These are phyloP conservation scores for Eupithecia exiguata DNA, from an alignment of 2,888 invertebrate species.

Conservation along the genomic window DNA sequence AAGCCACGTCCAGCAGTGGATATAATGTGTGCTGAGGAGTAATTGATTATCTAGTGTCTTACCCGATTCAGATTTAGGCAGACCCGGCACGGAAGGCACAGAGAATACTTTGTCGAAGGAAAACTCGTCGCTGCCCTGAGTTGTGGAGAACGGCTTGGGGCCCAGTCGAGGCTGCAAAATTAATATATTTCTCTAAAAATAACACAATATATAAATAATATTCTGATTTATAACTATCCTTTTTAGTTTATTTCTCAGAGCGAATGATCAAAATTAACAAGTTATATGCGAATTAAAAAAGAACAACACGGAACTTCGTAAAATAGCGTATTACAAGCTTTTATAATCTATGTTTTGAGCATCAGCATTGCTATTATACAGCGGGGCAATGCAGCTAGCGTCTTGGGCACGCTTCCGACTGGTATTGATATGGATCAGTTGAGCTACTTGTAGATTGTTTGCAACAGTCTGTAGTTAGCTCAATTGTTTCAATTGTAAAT, in stretches of 20 bases:
- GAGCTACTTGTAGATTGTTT: too few species aligned
- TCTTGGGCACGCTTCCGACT: too few species aligned
- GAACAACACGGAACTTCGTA: background rate
- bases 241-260: background rate
- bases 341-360: background rate
- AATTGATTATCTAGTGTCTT: background rate
- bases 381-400: too few species aligned
- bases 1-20: background rate
- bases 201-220: background rate
- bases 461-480: too few species aligned
- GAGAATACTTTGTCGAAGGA: conserved; percentile 92
- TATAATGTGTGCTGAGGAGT: too few species aligned
- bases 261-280: too few species aligned
- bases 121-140: conserved; percentile 88
- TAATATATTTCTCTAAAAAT: background rate
- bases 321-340: background rate
- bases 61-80: conserved; percentile 72
- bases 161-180: conserved; percentile 89
- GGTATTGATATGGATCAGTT: too few species aligned
- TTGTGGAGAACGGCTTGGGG: conserved; percentile 93
- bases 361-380: too few species aligned
- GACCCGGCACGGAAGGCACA: conserved; percentile 88
- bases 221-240: too few species aligned
- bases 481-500: too few species aligned
- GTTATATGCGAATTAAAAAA: background rate